Percentiles rank a stretch among this genome's conserved stretches.
Conservation (phyloP, 1,140 invertebrate species). For the Mercenaria mercenaria region DNA sequence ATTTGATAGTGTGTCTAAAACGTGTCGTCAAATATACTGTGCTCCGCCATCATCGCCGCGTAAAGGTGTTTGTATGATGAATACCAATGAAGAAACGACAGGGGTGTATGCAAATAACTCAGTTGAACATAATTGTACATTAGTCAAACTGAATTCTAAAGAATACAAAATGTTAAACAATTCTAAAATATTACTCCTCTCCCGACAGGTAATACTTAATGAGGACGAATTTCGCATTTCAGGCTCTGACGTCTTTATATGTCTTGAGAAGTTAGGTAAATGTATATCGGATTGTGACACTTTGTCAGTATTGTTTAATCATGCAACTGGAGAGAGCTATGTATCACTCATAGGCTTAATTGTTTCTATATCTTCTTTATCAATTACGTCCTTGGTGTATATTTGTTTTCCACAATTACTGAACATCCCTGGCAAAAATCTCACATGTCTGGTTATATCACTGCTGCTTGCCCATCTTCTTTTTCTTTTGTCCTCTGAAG, state of each 20-base stretch:
- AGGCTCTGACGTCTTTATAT: neutral
- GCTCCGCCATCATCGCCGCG: neutral
- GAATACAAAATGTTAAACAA: slow-evolving; percentile 21
- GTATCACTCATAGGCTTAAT: slow-evolving; percentile 68
- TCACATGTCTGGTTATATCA: slow-evolving; percentile 85
- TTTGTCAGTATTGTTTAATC: slow-evolving; percentile 56
- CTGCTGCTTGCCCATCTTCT: slow-evolving; percentile 86
- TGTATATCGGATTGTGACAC: slow-evolving; percentile 66
- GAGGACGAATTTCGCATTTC: neutral
- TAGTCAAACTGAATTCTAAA: slow-evolving; percentile 30
- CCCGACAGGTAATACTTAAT: neutral
- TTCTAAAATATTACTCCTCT: neutral
- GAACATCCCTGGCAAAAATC: slow-evolving; percentile 87
- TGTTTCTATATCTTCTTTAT: slow-evolving; percentile 72
- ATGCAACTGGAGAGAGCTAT: slow-evolving; percentile 36
- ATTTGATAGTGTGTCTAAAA: slow-evolving; percentile 67
- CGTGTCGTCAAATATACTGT: slow-evolving; percentile 66
- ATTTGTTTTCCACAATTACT: slow-evolving; percentile 84
- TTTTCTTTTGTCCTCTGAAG: slow-evolving; percentile 83
- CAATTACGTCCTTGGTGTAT: slow-evolving; percentile 82
- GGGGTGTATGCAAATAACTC: too few species aligned
- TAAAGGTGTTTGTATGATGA: slow-evolving; percentile 35
- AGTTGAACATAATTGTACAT: slow-evolving; percentile 1
- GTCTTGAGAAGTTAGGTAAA: neutral
- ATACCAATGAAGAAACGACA: slow-evolving; percentile 31